Conservation (phyloP, 1,140 invertebrate genomes). For the Leptinotarsa texana region DNA sequence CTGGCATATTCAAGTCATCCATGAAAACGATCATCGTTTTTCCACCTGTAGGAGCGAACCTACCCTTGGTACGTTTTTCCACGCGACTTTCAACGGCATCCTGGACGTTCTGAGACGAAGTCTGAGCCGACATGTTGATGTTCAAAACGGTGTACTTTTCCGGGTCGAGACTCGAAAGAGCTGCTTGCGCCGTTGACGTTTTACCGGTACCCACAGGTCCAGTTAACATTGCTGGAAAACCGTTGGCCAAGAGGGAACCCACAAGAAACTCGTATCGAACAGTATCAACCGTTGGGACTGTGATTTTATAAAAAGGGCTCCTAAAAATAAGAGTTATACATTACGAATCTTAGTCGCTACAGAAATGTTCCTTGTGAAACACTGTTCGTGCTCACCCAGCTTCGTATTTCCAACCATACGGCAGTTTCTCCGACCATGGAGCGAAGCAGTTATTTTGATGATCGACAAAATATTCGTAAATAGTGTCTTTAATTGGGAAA, state of each 20-base stretch:
- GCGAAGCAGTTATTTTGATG: constrained; percentile 67
- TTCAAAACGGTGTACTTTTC: constrained; percentile 69
- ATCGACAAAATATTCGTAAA: constrained; percentile 87
- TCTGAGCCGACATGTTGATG: constrained; percentile 86
- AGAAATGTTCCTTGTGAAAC: too few species aligned
- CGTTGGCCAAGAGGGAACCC: constrained; percentile 63
- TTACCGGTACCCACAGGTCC: constrained; percentile 84
- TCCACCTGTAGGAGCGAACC: constrained; percentile 71
- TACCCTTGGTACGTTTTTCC: constrained; percentile 79
- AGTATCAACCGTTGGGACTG: constrained; percentile 83
- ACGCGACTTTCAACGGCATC: constrained; percentile 76
- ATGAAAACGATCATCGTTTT: constrained; percentile 83
- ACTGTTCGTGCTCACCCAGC: background rate
- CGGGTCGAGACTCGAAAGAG: constrained; percentile 65
- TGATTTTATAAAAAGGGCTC: constrained; percentile 76
- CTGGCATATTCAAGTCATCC: constrained; percentile 90
- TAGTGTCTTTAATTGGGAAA: constrained; percentile 81
- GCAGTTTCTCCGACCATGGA: constrained; percentile 77
- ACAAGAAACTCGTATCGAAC: constrained; percentile 77
- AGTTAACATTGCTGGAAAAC: constrained; percentile 72
- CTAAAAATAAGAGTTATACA: constrained; percentile 53
- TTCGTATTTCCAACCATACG: constrained; percentile 59
- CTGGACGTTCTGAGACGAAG: constrained; percentile 75
- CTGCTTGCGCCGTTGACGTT: constrained; percentile 73
- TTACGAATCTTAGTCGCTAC: too few species aligned